Base-by-base conservation (phyloP, 1,140 invertebrate species). In the Dendrolimus kikuchii region DNA sequence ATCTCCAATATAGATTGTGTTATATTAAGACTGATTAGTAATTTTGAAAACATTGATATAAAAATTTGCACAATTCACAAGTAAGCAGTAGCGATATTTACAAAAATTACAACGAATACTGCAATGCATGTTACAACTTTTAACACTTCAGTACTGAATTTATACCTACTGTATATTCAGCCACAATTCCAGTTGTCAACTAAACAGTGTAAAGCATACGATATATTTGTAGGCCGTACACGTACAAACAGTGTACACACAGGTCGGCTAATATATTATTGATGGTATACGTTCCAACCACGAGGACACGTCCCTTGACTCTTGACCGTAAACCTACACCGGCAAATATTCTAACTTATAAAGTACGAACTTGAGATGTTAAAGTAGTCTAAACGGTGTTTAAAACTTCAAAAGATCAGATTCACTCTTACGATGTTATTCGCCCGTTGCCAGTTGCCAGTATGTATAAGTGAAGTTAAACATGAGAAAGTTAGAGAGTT, bases 191-290 rank as follows among this genome's bases (percentile, higher is more conserved):
- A 48, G 41, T 45, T 46, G 46, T 43, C 40, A 38, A 38, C 38
- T 51, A 62, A 62, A 57, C 54, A 42, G 52, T 9, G 37, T 50
- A 47, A 62, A 52, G 53, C 54, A 48, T 44, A 42, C 7, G n/a
- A n/a, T 48, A 52, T 10, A 53, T 59, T 50, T 49, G 46, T 40
- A 49, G 40, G 46, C 50, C 4, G 47, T 10, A 10, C 47, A 53
- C 51, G 47, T 50, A n/a, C 39, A 49, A 36, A 46, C 56, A 44
- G 43, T 58, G 49, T 57, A 40, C 44, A 23, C 23, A 52, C 51
- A 56, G 47, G 59, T 57, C 45, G 48, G 49, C 40, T 66, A 63
- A 75, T 75, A 62, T 65, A 70, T 70, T 70, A 75, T 75, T 70
- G 65, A 75, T 74, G 59, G 63, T 46, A 40, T 57, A 57, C 52